Evolutionary conservation across 2,113 vertebrate genomes (phyloP), one percentile per base, ranked within the genome.

Genomic region (Sander vitreus): DNA sequence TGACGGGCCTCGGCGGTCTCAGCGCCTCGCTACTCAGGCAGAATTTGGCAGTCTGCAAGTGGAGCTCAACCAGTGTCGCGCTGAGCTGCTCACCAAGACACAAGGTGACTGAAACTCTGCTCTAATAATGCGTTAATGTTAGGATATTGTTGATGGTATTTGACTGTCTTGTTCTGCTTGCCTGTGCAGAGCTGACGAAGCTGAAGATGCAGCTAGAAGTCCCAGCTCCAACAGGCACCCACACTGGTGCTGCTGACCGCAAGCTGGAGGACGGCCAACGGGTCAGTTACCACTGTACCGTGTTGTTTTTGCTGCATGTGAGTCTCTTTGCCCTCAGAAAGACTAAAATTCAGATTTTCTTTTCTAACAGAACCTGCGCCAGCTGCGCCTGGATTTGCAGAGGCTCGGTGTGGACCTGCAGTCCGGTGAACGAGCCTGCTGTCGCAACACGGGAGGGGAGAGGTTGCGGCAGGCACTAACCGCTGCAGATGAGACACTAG

Each of bases 241-340:
- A 97, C 18, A 96, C 96, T 14, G 76, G 6, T 54, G 93, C 97
- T 53, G 96, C 96, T 39, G 97, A 99, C 78, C 96, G 95, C 74
- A 99, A 99, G 79, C 94, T 99, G 80, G 95, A 97, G 39, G 97
- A 98, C 5, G 97, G 97, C 19, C 97, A 98, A 79, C 96, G 96
- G 96, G 98, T 99, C 89, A 70, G 91, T 86, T 25, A 68, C 45
- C 15, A 14, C 21, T 53, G 1, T 18, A 23, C 3, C 4, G 6
- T 4, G 12, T 54, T 25, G 10, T 33, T 36, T 47, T 23, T 3
- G 2, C 55, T 73, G 14, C 18, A 15, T 10, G 10, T 0, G 4
- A 63, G 15, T 9, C 5, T 57, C 15, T 74, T 54, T 0, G 23
- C 0, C 7, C 4, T 36, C 45, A 64, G 0, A 16, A 16, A 83